Evolutionary conservation across 2,888 invertebrate species (phyloP).

Genomic region (Calliphora vomitoria): DNA sequence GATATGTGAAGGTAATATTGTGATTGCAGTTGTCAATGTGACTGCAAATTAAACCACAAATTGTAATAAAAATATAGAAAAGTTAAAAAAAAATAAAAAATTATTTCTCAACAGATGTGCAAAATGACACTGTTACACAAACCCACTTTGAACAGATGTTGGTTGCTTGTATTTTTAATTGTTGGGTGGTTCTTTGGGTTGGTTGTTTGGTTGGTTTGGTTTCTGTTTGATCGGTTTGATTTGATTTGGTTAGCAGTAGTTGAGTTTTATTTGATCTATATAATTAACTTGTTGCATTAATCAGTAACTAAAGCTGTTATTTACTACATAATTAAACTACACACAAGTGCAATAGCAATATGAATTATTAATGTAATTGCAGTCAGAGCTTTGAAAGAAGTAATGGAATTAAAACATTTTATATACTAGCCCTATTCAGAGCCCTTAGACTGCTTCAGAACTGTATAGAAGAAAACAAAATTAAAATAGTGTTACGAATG

Average conservation of each 20-base stretch:
- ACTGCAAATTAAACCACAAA: slow-evolving; percentile 28
- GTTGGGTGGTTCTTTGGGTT: slow-evolving; percentile 4
- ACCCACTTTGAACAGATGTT: slow-evolving; percentile 35
- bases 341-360: background rate
- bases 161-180: background rate
- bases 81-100: background rate
- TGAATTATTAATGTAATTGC: slow-evolving; percentile 23
- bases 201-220: background rate
- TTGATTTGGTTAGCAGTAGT: background rate
- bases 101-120: slow-evolving; percentile 37
- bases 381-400: background rate
- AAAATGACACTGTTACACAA: slow-evolving; percentile 33
- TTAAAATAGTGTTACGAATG: too few species aligned
- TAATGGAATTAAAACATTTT: background rate
- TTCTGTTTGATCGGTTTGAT: background rate
- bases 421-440: too few species aligned
- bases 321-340: slow-evolving; percentile 11
- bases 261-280: slow-evolving; percentile 20
- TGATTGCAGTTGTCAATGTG: background rate
- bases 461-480: too few species aligned
- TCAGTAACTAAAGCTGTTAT: slow-evolving; percentile 18
- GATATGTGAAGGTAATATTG: background rate
- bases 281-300: slow-evolving; percentile 48
- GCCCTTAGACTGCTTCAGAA: too few species aligned
- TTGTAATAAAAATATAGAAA: slow-evolving; percentile 15